phyloP scores from a whole-genome alignment of 2,888 invertebrate species.

The Eupithecia vulgata region DNA sequence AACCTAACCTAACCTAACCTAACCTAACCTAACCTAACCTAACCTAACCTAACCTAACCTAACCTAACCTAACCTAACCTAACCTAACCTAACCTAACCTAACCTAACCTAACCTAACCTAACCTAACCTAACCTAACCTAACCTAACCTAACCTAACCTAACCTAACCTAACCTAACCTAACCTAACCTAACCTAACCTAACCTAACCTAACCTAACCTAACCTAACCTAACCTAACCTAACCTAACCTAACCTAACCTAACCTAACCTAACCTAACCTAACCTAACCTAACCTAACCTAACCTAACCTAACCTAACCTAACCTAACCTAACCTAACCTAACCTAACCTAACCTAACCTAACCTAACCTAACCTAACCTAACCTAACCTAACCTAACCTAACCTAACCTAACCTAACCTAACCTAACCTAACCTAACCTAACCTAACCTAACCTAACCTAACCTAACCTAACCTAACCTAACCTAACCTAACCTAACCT shows the following conservation, averaged over 20 bases:
- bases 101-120: constrained; percentile 39
- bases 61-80: constrained; percentile 40
- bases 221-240: constrained; percentile 35
- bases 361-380: constrained; percentile 44
- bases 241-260: constrained; percentile 36
- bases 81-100: constrained; percentile 39
- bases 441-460: too few species aligned
- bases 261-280: constrained; percentile 36
- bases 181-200: constrained; percentile 37
- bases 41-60: constrained; percentile 38
- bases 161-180: constrained; percentile 39
- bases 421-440: constrained; percentile 43
- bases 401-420: constrained; percentile 45
- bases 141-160: constrained; percentile 39
- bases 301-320: constrained; percentile 34
- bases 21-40: constrained; percentile 39
- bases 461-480: too few species aligned
- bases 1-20: constrained; percentile 39
- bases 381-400: constrained; percentile 46
- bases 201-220: constrained; percentile 36
- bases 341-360: constrained; percentile 46
- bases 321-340: constrained; percentile 34
- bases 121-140: constrained; percentile 39
- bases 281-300: constrained; percentile 36
- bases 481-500: too few species aligned